phyloP scores from a whole-genome alignment of 2,888 invertebrate genomes.

The Drosophila barbarae region DNA sequence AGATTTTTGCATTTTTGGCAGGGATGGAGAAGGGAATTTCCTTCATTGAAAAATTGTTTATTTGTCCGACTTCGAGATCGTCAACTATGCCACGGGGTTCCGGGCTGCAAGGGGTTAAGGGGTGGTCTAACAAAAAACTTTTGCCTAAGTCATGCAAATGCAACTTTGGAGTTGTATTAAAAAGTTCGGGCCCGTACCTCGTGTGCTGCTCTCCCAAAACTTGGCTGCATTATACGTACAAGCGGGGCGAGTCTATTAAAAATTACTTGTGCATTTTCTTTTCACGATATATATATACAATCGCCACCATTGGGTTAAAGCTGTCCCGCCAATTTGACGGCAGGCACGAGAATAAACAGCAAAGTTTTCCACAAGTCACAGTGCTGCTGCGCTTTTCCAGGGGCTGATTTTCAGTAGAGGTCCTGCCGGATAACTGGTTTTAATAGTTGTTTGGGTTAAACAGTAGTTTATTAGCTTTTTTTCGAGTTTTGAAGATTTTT shows the following conservation, averaged over 20 bases:
- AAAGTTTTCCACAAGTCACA: conserved; percentile 24
- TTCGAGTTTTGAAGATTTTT: neutral
- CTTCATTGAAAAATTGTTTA: conserved; percentile 73
- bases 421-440: conserved; percentile 7
- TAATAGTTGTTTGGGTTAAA: conserved; percentile 29
- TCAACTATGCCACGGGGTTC: conserved; percentile 14
- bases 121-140: conserved; percentile 57
- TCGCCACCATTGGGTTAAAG: conserved; percentile 35
- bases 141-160: conserved; percentile 68
- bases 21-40: conserved; percentile 26
- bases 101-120: neutral
- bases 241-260: conserved; percentile 65
- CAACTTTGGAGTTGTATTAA: conserved; percentile 60
- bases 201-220: conserved; percentile 33
- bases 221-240: conserved; percentile 58
- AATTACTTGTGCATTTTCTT: conserved; percentile 47
- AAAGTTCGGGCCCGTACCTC: conserved; percentile 41
- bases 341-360: conserved; percentile 26
- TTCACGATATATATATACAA: conserved; percentile 20
- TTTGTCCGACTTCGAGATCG: conserved; percentile 62
- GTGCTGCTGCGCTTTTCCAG: conserved; percentile 15
- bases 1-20: conserved; percentile 71
- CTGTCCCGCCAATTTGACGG: conserved; percentile 34
- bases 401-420: conserved; percentile 11
- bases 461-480: neutral